These are phyloP conservation scores for Agrotis clavis DNA, from an alignment of 2,888 invertebrate genomes.

Conservation along the genomic window DNA sequence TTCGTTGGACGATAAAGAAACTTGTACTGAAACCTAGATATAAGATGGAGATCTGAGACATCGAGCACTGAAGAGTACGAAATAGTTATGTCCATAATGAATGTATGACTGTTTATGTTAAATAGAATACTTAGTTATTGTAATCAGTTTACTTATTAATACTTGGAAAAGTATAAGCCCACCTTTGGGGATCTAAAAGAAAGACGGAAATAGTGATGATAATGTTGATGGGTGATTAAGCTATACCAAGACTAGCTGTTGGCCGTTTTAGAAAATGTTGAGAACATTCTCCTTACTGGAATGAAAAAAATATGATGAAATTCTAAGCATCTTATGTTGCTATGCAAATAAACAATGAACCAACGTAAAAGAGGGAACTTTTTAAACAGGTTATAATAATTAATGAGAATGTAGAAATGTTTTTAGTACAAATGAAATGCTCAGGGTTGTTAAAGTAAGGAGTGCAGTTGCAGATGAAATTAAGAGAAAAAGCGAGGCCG, in stretches of 20 bases:
- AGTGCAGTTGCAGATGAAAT: conserved; percentile 28
- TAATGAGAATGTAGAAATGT: conserved; percentile 14
- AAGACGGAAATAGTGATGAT: too few relatives aligned
- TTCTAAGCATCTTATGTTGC: background rate
- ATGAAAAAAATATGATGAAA: background rate
- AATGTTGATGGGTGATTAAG: too few relatives aligned
- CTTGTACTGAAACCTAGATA: background rate
- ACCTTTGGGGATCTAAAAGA: too few relatives aligned
- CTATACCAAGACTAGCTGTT: too few relatives aligned
- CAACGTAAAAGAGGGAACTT: background rate
- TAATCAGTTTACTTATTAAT: too few relatives aligned
- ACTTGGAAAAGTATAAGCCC: too few relatives aligned
- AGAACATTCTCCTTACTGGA: background rate
- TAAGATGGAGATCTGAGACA: background rate
- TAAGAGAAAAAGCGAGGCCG: conserved; percentile 21
- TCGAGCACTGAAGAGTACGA: background rate
- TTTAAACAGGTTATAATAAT: background rate
- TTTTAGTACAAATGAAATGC: conserved; percentile 13
- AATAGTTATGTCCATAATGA: background rate
- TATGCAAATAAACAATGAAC: background rate
- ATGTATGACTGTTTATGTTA: background rate
- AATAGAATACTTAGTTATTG: background rate
- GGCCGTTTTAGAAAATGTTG: background rate
- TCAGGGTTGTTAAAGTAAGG: conserved; percentile 18
- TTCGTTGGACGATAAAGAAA: too few relatives aligned